Conservation (phyloP, 2,113 vertebrate genomes). For the Tragelaphus scriptus region DNA sequence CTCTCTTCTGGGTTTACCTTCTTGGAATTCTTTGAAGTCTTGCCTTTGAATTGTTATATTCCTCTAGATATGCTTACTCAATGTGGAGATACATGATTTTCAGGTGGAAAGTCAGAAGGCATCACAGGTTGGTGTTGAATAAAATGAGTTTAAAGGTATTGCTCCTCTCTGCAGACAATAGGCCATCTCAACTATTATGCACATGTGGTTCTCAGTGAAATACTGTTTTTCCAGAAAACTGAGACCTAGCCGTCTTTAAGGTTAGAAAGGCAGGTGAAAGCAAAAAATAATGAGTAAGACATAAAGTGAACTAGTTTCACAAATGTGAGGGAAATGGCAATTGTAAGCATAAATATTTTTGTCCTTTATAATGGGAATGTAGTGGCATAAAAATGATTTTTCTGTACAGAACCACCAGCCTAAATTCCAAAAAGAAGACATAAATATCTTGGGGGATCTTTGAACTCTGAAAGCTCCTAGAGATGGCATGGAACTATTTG, state of each 20-base stretch:
- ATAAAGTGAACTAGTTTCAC: not conserved
- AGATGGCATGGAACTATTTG: not conserved
- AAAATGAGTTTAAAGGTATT: not conserved
- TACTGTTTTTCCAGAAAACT: not conserved
- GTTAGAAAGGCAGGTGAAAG: not conserved
- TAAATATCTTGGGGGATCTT: not conserved
- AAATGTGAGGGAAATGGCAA: not conserved
- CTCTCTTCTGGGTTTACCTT: not conserved
- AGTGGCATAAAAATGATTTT: not conserved
- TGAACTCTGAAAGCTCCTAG: not conserved
- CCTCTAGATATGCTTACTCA: not conserved
- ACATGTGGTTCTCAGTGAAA: too few species aligned
- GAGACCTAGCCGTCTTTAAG: not conserved
- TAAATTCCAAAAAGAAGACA: not conserved
- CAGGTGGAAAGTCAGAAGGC: not conserved
- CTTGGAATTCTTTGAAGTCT: not conserved
- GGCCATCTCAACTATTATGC: not conserved
- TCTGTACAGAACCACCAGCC: not conserved
- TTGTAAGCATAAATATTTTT: not conserved
- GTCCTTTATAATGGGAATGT: not conserved
- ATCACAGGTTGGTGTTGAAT: not conserved
- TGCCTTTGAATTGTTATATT: not conserved
- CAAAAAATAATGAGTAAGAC: not conserved
- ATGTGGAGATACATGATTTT: not conserved
- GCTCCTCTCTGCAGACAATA: not conserved